Evolutionary conservation across 2,797 vertebrate species (phyloP), one percentile per base, ranked within the genome.

Genomic region (Rachycentron canadum): DNA sequence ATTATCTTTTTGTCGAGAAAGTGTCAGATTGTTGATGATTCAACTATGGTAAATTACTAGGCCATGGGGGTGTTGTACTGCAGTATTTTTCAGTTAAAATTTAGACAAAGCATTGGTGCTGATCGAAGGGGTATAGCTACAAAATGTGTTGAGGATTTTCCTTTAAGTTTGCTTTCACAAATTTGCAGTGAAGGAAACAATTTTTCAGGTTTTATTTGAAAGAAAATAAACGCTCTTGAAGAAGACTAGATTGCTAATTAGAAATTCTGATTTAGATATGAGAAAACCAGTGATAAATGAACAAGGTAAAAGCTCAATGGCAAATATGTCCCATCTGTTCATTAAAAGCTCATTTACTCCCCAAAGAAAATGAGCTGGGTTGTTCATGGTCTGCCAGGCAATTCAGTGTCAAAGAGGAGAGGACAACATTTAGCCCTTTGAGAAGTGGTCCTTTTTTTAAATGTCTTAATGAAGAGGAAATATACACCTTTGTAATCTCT

Each of bases 281-380:
- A 58, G 12, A 40, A 32, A 12, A 25, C 53, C 65, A 32, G 36
- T 76, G 66, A 84, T 23, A 79, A 76, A 73, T 75, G 69, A 78
- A 66, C 38, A 79, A 81, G 72, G 58, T 86, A 67, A 63, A 49
- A 73, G 62, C 69, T 86, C 77, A 73, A 43, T 84, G 69, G 77
- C 21, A 38, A 70, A 86, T 81, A 82, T 73, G 55, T 69, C 67
- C 63, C 79, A 62, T 83, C 49, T 82, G 62, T 87, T 90, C 79
- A 89, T 87, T 91, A 88, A 82, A 82, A 84, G 40, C 66, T 86
- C 30, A 83, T 86, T 86, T 85, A 73, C 52, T 69, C 30, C 30
- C 25, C 19, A 43, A 76, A 76, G 74, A 67, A 85, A 87, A 86
- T 71, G 60, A 83, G 75, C 70, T 62, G 58, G 59, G 76, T 79